These are phyloP conservation scores for Diabrotica balteata DNA, from an alignment of 2,888 invertebrate species.

Conservation along the genomic window DNA sequence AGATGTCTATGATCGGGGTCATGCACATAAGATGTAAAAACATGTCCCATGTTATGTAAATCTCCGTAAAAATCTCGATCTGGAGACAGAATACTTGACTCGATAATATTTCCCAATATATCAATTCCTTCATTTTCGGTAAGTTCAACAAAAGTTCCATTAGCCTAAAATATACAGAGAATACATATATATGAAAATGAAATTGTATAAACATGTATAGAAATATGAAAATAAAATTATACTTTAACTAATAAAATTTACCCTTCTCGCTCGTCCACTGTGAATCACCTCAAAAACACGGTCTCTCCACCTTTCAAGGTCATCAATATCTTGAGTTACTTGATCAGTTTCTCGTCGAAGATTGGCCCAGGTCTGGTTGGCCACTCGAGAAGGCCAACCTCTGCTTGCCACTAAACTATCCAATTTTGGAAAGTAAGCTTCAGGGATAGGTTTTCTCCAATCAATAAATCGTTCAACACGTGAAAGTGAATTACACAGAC, in stretches of 20 bases:
- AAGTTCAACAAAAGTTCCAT: conserved; percentile 50
- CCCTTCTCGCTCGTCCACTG: conserved; percentile 66
- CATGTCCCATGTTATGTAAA: conserved; percentile 83
- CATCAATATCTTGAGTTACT: conserved; percentile 71
- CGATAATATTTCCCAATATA: conserved; percentile 79
- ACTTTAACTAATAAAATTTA: conserved; percentile 52
- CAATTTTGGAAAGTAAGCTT: conserved; percentile 86
- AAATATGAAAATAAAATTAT: too few relatives aligned
- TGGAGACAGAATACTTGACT: conserved; percentile 73
- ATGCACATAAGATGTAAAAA: conserved; percentile 77
- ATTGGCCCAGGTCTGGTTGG: conserved; percentile 65
- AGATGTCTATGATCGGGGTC: conserved; percentile 81
- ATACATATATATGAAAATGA: too few relatives aligned
- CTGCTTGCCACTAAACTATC: conserved; percentile 79
- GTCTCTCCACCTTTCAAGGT: conserved; percentile 78
- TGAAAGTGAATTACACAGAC: conserved; percentile 74
- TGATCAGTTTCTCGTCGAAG: conserved; percentile 73
- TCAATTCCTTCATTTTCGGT: conserved; percentile 78
- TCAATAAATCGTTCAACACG: conserved; percentile 71
- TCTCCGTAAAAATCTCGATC: conserved; percentile 79
- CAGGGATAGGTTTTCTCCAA: conserved; percentile 73
- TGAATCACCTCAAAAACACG: conserved; percentile 76
- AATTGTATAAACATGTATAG: too few relatives aligned
- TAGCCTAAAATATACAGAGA: not conserved
- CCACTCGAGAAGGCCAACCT: conserved; percentile 76